These are phyloP conservation scores for Meloidogyne exigua DNA, from an alignment of 1,140 invertebrate species.

Conservation along the genomic window DNA sequence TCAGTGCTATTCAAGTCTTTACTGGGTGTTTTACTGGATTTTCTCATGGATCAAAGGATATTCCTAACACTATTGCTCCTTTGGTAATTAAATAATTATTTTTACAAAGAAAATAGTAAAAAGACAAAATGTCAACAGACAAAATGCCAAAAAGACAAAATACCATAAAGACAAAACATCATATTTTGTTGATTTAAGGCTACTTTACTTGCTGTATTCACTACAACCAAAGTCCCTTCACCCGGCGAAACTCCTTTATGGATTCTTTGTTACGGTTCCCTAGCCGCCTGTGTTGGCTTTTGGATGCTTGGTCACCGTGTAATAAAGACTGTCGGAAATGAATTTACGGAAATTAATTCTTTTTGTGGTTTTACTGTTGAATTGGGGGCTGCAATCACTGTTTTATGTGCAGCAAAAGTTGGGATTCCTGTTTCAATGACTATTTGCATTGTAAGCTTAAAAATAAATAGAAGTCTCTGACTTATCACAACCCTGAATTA, in stretches of 20 bases:
- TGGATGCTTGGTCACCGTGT: constrained; percentile 57
- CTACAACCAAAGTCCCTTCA: constrained; percentile 10
- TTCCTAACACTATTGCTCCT: constrained; percentile 37
- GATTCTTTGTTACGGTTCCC: constrained; percentile 45
- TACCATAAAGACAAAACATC: too few species aligned
- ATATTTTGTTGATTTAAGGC: constrained; percentile 1
- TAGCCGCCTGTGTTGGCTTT: constrained; percentile 52
- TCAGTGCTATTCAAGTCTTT: constrained; percentile 46
- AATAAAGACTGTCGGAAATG: constrained; percentile 52
- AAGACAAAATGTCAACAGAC: background rate
- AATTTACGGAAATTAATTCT: constrained; percentile 56
- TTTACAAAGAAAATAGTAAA: background rate
- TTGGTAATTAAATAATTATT: constrained; percentile 10
- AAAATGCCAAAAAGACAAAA: too few species aligned
- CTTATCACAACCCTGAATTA: background rate
- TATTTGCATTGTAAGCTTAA: constrained; percentile 74
- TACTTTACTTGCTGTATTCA: constrained; percentile 30
- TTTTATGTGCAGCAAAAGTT: constrained; percentile 87
- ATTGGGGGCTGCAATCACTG: constrained; percentile 89
- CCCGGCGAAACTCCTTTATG: constrained; percentile 43
- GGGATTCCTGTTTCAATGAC: constrained; percentile 93
- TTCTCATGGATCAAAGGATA: constrained; percentile 78
- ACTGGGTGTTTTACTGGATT: constrained; percentile 51
- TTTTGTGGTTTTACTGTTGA: constrained; percentile 82
- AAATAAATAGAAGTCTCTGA: background rate